Evolutionary conservation across 2,888 invertebrate genomes (phyloP).

Genomic region (Spisula solida): DNA sequence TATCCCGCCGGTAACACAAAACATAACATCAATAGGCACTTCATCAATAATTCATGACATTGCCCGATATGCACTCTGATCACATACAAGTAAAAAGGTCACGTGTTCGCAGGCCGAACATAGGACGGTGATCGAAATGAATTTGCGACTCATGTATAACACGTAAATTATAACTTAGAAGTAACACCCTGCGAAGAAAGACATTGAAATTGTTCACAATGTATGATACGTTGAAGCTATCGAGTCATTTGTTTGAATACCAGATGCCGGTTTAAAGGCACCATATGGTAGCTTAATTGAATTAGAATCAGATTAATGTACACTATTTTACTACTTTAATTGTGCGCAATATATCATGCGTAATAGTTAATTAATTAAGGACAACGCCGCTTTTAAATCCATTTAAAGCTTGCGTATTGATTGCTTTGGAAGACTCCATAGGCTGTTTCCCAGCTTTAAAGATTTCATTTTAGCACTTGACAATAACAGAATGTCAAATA

Average conservation of each 20-base stretch:
- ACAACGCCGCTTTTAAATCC: not conserved
- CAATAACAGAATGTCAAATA: not conserved
- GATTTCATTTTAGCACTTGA: not conserved
- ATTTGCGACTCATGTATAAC: not conserved
- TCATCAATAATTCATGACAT: not conserved
- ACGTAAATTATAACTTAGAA: not conserved
- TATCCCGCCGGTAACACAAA: too few species aligned
- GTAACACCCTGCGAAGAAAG: not conserved
- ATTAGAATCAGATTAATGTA: not conserved
- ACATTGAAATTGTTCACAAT: not conserved
- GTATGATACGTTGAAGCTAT: not conserved
- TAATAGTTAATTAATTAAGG: conserved; percentile 17
- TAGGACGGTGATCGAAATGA: too few species aligned
- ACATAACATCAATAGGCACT: too few species aligned
- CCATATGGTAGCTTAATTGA: not conserved
- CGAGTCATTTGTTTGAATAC: not conserved
- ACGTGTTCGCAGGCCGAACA: not conserved
- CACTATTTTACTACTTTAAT: not conserved
- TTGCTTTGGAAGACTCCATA: not conserved
- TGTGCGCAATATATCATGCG: conserved; percentile 6
- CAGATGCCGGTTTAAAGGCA: conserved; percentile 11
- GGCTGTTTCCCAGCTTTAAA: conserved; percentile 5
- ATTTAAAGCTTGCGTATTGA: not conserved
- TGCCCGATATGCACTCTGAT: not conserved
- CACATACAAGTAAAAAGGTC: not conserved